A percentile compares a stretch with the other conserved stretches of the same genome.
Conservation (phyloP, 1,140 invertebrate species). For the Holotrichia oblita region DNA sequence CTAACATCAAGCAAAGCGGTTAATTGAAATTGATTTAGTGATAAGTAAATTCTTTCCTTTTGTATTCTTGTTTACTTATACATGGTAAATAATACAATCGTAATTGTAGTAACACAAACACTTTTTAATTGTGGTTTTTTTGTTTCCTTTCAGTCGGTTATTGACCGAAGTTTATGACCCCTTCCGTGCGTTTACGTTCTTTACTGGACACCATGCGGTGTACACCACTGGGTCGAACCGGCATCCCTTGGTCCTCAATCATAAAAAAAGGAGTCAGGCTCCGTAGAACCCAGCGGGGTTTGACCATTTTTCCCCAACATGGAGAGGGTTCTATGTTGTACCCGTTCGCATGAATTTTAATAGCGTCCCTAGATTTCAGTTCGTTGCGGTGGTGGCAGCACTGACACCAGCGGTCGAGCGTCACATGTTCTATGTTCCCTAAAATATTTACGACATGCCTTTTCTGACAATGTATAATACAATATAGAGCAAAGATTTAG, state of each 20-base stretch:
- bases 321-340: neutral
- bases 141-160: neutral
- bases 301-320: neutral
- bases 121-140: neutral
- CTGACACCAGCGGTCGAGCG: neutral
- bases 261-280: slow-evolving; percentile 20
- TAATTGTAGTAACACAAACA: neutral
- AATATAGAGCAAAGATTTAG: neutral
- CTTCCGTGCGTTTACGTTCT: neutral
- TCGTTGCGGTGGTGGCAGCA: neutral
- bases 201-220: neutral
- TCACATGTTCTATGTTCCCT: neutral
- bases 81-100: neutral
- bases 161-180: slow-evolving; percentile 27
- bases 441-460: slow-evolving; percentile 13
- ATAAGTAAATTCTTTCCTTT: neutral
- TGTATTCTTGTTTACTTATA: neutral
- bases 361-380: slow-evolving; percentile 13
- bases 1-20: neutral
- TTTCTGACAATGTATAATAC: neutral
- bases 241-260: slow-evolving; percentile 11
- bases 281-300: neutral
- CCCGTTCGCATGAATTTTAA: slow-evolving; percentile 33
- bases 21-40: neutral
- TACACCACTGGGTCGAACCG: slow-evolving; percentile 3